Base-by-base conservation (phyloP, 2,113 vertebrate species). In the Sprattus sprattus region DNA sequence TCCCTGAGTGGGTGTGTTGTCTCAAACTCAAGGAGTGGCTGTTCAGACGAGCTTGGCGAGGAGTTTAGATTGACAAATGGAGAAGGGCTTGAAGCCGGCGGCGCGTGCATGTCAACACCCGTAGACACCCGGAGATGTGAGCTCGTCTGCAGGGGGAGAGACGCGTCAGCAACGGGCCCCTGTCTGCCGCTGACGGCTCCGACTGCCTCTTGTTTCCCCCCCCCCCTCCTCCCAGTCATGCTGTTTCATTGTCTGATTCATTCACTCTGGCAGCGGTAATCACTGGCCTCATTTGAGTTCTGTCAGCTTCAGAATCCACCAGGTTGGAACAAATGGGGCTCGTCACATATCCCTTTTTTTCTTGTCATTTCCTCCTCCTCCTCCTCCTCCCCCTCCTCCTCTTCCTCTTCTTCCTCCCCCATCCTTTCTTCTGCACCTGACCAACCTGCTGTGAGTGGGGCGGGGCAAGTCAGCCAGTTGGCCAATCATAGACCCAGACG, bases 401-500 rank as follows among this genome's bases (percentile, higher is more conserved):
- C 52, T 39, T 78, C 84, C 60, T 11, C 45, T 22, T 11, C 15
- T 54, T 50, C 60, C 18, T 6, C 39, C 82, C 80, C 46, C 54
- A 60, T 81, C 28, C 92, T 92, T 95, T 95, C 93, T 95, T 95
- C 93, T 95, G 90, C 93, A 93, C 94, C 90, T 90, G 93, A 85
- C 91, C 94, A 93, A 91, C 93, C 91, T 91, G 94, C 57, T 64
- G 57, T 22, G n/a, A 64, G 57, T 9, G 20, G 57, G 57, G 57
- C 22, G 57, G 57, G 20, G 57, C 93, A 94, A 94, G 94, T 94
- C 95, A 93, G 93, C 93, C 94, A 95, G 78, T 64, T 22, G 92
- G 92, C 95, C 93, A 93, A 92, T 95, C 94, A 94, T 93, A 95
- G 94, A 94, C 94, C 93, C 93, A 94, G 94, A 93, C 94, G 95